Percentiles rank a stretch among this genome's conserved stretches.
Conservation (phyloP, 2,888 invertebrate genomes). For the Drosophila formosana region DNA sequence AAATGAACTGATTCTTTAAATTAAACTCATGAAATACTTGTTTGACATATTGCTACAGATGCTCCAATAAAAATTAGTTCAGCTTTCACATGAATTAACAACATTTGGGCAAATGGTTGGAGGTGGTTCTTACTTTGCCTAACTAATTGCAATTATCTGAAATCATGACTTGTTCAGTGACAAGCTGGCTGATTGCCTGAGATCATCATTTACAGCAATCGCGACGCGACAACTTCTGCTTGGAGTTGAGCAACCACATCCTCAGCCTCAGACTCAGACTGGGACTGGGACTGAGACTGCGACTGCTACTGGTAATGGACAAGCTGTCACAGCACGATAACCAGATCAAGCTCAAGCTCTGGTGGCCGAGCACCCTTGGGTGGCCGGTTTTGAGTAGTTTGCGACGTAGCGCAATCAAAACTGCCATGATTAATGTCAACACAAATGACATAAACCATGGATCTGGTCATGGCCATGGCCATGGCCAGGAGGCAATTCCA, state of each 20-base stretch:
- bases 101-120: background rate
- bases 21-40: background rate
- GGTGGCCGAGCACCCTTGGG: slow-evolving; percentile 56
- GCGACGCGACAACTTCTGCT: background rate
- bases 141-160: background rate
- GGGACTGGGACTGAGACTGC: background rate
- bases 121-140: background rate
- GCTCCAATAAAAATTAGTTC: background rate
- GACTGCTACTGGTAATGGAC: slow-evolving; percentile 32
- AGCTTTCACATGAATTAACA: background rate
- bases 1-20: background rate
- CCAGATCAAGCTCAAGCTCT: slow-evolving; percentile 39
- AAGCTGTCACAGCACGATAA: slow-evolving; percentile 46
- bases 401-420: slow-evolving; percentile 66
- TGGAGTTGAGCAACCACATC: background rate
- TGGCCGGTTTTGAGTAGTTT: slow-evolving; percentile 62
- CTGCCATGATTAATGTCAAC: slow-evolving; percentile 79
- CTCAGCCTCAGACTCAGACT: background rate
- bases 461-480: slow-evolving; percentile 20
- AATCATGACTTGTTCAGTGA: slow-evolving; percentile 12
- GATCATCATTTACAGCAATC: slow-evolving; percentile 26
- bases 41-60: no score
- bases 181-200: background rate
- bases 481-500: slow-evolving; percentile 13
- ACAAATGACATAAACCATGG: slow-evolving; percentile 74